Percentiles rank a stretch among this genome's conserved stretches.
Evolutionary conservation across 37 sponge, comb jelly and placozoan genomes (phyloP).

Genomic region (Ianthella basta): DNA sequence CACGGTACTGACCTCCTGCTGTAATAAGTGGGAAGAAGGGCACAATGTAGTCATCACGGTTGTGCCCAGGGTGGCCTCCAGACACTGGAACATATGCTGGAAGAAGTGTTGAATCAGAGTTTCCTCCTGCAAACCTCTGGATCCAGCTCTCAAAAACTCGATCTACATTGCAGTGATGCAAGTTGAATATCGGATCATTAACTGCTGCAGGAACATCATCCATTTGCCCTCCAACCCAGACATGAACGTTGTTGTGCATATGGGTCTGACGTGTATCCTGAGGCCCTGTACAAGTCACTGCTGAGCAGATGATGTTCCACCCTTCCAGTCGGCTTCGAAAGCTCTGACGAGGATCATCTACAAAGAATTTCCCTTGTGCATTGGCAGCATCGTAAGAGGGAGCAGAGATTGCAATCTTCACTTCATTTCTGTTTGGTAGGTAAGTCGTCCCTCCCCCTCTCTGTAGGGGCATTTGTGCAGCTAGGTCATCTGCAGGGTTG

Average conservation of each 20-base stretch:
- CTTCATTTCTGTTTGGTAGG: slow-evolving; percentile 29
- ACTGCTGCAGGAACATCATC: no score
- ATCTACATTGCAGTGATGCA: no score
- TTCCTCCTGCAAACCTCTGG: no score
- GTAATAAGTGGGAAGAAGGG: slow-evolving; percentile 20
- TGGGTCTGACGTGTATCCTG: not conserved
- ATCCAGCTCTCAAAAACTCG: no score
- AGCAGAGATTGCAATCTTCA: slow-evolving; percentile 35
- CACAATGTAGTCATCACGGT: not conserved
- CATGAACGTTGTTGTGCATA: not conserved
- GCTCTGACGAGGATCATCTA: slow-evolving; percentile 5
- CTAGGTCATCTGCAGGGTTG: slow-evolving; percentile 27
- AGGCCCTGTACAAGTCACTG: not conserved
- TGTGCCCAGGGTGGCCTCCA: slow-evolving; percentile 27
- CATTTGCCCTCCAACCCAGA: slow-evolving; percentile 15
- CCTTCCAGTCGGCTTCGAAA: slow-evolving; percentile 42
- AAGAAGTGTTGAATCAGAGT: not conserved
- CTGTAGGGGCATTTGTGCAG: slow-evolving; percentile 4
- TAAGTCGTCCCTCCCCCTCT: not conserved
- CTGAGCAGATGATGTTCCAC: slow-evolving; percentile 36
- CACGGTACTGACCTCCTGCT: not conserved
- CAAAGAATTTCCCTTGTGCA: not conserved
- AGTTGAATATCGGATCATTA: no score
- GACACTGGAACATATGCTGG: not conserved
- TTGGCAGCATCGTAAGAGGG: slow-evolving; percentile 36